Evolutionary conservation across 30 jellyfish, hydroid and myxozoan genomes (phyloP).

Genomic region (Turritopsis rubra): DNA sequence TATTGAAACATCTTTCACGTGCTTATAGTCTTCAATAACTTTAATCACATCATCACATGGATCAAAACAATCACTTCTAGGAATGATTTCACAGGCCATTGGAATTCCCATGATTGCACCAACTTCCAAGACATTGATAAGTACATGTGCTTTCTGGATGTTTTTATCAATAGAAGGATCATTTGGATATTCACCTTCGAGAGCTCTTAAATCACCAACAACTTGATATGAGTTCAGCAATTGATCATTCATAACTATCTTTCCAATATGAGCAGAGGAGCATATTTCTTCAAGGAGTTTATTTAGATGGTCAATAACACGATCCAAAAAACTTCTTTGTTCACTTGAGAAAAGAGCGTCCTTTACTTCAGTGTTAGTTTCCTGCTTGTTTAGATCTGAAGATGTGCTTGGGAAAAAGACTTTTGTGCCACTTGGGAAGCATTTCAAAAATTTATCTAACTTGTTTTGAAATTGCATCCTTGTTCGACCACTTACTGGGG

Average conservation of each 20-base stretch:
- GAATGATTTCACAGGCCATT: slow-evolving; percentile 23
- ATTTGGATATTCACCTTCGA: slow-evolving; percentile 37
- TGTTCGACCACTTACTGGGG: slow-evolving; percentile 55
- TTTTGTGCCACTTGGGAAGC: slow-evolving; percentile 36
- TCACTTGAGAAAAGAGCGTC: background rate
- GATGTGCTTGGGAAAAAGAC: slow-evolving; percentile 22
- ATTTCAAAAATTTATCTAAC: slow-evolving; percentile 32
- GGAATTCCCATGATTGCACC: slow-evolving; percentile 57
- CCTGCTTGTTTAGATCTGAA: background rate
- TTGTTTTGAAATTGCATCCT: slow-evolving; percentile 37
- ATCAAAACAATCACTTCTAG: background rate
- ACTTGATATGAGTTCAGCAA: slow-evolving; percentile 29
- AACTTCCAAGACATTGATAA: slow-evolving; percentile 46
- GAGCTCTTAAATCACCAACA: slow-evolving; percentile 52
- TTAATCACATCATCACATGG: slow-evolving; percentile 4
- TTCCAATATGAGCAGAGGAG: background rate
- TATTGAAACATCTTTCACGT: background rate
- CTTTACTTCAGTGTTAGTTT: background rate
- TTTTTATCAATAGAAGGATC: background rate
- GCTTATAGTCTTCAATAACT: background rate
- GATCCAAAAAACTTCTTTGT: slow-evolving; percentile 2
- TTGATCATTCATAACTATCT: background rate
- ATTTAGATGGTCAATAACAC: background rate
- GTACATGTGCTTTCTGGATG: slow-evolving; percentile 13
- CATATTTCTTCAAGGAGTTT: background rate